phyloP scores from a whole-genome alignment of 1,140 invertebrate genomes.

The Cryptotermes secundus region DNA sequence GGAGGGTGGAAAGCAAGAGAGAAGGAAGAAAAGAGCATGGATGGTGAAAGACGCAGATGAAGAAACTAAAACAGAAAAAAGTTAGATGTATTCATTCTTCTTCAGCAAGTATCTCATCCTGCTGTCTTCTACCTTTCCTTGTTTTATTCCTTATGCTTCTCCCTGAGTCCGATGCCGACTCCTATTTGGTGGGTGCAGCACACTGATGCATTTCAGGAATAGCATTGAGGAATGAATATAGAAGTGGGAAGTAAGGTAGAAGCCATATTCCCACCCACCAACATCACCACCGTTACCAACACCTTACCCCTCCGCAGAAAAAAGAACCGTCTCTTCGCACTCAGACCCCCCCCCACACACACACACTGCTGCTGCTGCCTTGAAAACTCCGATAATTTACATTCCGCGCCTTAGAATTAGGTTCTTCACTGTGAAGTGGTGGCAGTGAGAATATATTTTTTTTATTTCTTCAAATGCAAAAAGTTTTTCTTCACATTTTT shows the following conservation, averaged over 20 bases:
- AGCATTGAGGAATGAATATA: background rate
- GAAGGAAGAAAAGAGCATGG: slow-evolving; percentile 1
- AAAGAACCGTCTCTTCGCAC: background rate
- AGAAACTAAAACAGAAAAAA: slow-evolving; percentile 3
- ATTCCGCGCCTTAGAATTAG: slow-evolving; percentile 36
- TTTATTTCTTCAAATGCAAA: slow-evolving; percentile 25
- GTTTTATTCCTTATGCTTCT: background rate
- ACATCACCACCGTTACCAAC: slow-evolving; percentile 14
- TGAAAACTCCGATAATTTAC: slow-evolving; percentile 36
- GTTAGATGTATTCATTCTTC: slow-evolving; percentile 22
- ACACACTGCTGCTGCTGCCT: background rate
- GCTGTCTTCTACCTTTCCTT: background rate
- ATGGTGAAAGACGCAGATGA: background rate
- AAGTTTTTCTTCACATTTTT: background rate
- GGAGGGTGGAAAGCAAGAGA: background rate
- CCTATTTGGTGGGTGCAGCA: background rate
- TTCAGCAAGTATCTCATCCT: slow-evolving; percentile 12
- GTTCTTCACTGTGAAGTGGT: slow-evolving; percentile 16
- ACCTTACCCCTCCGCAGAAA: background rate
- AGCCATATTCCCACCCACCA: slow-evolving; percentile 14
- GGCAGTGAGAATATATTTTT: background rate
- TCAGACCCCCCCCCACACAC: background rate
- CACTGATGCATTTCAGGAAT: slow-evolving; percentile 25
- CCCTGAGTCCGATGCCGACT: background rate
- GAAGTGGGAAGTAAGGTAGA: slow-evolving; percentile 5